Base-by-base conservation (phyloP, 1,140 invertebrate genomes). In the Cydia strobilella region DNA sequence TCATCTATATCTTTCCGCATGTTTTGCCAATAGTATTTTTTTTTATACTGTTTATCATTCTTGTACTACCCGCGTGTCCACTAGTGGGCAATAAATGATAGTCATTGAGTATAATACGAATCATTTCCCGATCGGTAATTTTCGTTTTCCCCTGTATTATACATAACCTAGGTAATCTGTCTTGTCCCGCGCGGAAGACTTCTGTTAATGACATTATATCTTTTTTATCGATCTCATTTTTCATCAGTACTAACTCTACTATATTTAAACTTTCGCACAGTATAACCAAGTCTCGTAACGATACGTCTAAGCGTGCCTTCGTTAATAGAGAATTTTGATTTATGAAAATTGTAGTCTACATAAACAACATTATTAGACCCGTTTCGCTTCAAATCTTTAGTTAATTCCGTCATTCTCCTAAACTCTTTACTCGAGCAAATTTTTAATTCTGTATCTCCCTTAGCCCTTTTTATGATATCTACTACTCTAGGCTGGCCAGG, bases 31-130 rank as follows among this genome's bases (percentile, higher is more conserved):
- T 31, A 74, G 18, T 74, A 74, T 15, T 74, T 42, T 63, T 42
- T 39, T 10, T 9, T n/a, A 74, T 74, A 25, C 62, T 74, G 18
- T 63, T 63, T 7, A 18, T 31, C 73, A 74, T 74, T 39, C 73
- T 51, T 63, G 51, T 62, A 15, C 59, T 63, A 45, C 73, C 73
- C 0, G 59, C 73, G 20, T 74, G 73, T 6, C 54, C 73, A 63
- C 73, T 74, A 31, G 73, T 74, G 23, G 59, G 35, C 25, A 74
- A 45, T 13, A 74, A 23, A 63, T 74, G 73, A 25, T 62, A 74
- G 18, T 74, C 73, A n/a, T 74, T 74, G 0, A 74, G 15, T n/a
- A 74, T 74, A 39, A 63, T 13, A 4, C 39, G 15, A 39, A 18
- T 62, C 23, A 35, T 31, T 12, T 74, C 73, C 25, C 39, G 7